Evolutionary conservation across 2,113 vertebrate genomes (phyloP).

Genomic region (Notechis scutatus): DNA sequence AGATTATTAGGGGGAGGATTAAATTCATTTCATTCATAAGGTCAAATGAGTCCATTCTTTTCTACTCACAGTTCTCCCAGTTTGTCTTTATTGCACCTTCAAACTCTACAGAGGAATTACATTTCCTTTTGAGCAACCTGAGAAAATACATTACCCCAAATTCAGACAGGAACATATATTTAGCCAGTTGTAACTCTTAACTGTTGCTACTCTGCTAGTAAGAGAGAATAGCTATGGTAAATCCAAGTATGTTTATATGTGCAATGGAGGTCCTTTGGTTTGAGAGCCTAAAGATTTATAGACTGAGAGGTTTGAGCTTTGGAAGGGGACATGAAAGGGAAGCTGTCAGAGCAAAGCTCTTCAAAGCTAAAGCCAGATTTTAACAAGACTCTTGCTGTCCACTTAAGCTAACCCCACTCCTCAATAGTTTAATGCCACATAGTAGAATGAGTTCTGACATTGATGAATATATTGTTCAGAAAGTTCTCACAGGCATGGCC

Average conservation of each 20-base stretch:
- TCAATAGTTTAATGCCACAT: slow-evolving; percentile 26
- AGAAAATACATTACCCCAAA: slow-evolving; percentile 69
- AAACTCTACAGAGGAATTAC: slow-evolving; percentile 58
- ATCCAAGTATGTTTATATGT: slow-evolving; percentile 48
- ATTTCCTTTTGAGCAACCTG: slow-evolving; percentile 61
- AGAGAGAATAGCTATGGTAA: slow-evolving; percentile 49
- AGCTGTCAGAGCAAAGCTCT: slow-evolving; percentile 38
- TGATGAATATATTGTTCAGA: slow-evolving; percentile 23
- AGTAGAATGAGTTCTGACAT: slow-evolving; percentile 47
- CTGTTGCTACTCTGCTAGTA: slow-evolving; percentile 55
- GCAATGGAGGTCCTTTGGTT: slow-evolving; percentile 43
- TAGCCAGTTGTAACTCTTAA: slow-evolving; percentile 62
- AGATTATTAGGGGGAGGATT: slow-evolving; percentile 25
- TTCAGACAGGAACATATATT: slow-evolving; percentile 32
- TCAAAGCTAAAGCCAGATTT: background rate
- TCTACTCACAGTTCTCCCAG: slow-evolving; percentile 25
- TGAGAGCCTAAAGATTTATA: slow-evolving; percentile 59
- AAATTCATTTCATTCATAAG: slow-evolving; percentile 42
- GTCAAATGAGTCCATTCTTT: slow-evolving; percentile 44
- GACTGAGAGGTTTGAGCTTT: slow-evolving; percentile 46
- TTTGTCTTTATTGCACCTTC: slow-evolving; percentile 40
- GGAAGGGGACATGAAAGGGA: slow-evolving; percentile 38
- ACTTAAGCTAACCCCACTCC: background rate
- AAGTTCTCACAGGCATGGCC: slow-evolving; percentile 34
- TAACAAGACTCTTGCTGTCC: background rate